Base-by-base conservation (phyloP, 2,797 vertebrate genomes). In the Chiloscyllium punctatum region DNA sequence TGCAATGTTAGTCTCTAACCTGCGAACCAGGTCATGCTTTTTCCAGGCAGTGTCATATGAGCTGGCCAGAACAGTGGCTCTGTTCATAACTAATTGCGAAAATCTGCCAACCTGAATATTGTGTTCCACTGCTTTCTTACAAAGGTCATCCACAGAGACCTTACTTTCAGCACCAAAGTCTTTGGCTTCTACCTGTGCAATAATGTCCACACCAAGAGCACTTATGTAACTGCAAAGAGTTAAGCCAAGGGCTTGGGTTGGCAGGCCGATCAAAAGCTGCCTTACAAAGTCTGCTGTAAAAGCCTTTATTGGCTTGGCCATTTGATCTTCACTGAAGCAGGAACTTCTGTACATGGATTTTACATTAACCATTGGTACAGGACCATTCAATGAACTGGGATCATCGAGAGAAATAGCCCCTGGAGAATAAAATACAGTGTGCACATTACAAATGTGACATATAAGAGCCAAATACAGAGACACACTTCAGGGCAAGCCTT, bases 1-100 rank as follows among this genome's bases (percentile, higher is more conserved):
- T 0, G 99, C 98, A 94, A 99, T 98, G 96, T 98, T 99, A 91
- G 98, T 97, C 77, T 99, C 99, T 95, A 99, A 96, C 33, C 99
- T 98, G 96, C 98, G 98, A 72, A 99, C 98, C 87, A 99, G 97
- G 96, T 99, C 99, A 15, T 98, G 98, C 95, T 99, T 99, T 97
- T 99, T 99, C 99, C 99, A 99, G 0, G 99, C 99, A 0, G 99
- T 99, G 96, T 99, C 99, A 0, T 98, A 99, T 0, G 99, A 99
- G 48, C 99, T 99, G 18, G 98, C 99, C 96, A 99, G 96, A 11
- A 99, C 99, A 0, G 99, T 99, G 90, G 99, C 98, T 95, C 99
- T 97, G 97, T 99, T 99, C 97, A 99, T 98, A 95, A 99, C 98
- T 97, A 99, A 95, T 97, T 99, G 99, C 0, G 99, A 99, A 96